phyloP scores from a whole-genome alignment of 2,888 invertebrate species.

The Euplexia lucipara region DNA sequence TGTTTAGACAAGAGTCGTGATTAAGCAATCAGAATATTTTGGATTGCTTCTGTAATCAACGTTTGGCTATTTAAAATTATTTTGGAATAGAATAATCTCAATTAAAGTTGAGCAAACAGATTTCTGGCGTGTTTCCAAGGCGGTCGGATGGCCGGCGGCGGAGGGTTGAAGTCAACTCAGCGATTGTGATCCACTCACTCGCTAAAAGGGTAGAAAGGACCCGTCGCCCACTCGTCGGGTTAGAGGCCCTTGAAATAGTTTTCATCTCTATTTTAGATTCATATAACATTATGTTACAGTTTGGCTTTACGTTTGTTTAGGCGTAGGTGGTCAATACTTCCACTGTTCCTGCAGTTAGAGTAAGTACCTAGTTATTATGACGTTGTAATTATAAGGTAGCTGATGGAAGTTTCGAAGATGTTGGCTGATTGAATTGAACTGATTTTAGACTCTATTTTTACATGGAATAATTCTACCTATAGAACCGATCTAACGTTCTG shows the following conservation, averaged over 20 bases:
- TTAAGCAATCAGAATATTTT: conserved; percentile 61
- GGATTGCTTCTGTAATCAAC: conserved; percentile 58
- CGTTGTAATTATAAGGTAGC: too few relatives aligned
- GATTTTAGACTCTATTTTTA: too few relatives aligned
- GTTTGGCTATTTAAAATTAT: conserved; percentile 66
- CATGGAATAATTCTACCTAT: too few relatives aligned
- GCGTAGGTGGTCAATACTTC: conserved; percentile 21
- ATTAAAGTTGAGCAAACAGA: conserved; percentile 75
- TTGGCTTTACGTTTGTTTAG: conserved; percentile 36
- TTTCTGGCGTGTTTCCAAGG: conserved; percentile 68
- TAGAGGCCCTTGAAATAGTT: conserved; percentile 67
- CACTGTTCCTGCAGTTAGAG: neutral
- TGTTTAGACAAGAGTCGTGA: conserved; percentile 46
- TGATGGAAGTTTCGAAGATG: too few relatives aligned
- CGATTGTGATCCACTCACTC: conserved; percentile 69
- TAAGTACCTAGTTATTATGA: neutral
- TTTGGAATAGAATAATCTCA: conserved; percentile 70
- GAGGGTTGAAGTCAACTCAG: conserved; percentile 62
- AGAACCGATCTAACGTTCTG: neutral
- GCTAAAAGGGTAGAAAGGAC: conserved; percentile 77
- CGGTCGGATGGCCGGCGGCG: conserved; percentile 61
- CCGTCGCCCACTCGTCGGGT: conserved; percentile 61
- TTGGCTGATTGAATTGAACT: too few relatives aligned
- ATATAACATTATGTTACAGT: conserved; percentile 42
- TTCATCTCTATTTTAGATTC: conserved; percentile 66